Conservation (phyloP, 2,888 invertebrate species). For the Andrena dorsata region DNA sequence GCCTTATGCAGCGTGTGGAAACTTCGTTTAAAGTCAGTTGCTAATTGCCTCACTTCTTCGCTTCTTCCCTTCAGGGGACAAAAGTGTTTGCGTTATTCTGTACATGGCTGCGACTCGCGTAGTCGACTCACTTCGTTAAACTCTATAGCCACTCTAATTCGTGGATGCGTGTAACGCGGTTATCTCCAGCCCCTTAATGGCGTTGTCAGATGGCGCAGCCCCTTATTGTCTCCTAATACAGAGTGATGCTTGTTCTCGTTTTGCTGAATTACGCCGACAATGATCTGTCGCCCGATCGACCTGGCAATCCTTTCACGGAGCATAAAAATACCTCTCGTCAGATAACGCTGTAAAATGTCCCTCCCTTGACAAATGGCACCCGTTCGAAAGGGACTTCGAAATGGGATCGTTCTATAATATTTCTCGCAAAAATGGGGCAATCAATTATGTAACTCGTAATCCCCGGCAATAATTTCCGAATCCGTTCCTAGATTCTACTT, state of each 20-base stretch:
- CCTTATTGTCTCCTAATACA: constrained; percentile 51
- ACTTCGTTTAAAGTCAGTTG: constrained; percentile 1
- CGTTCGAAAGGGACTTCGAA: neutral
- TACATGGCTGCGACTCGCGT: constrained; percentile 4
- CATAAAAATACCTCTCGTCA: neutral
- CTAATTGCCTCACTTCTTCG: neutral
- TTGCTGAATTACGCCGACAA: constrained; percentile 8
- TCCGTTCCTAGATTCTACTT: neutral
- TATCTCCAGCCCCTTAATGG: constrained; percentile 53
- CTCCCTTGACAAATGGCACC: neutral
- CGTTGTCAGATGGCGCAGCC: constrained; percentile 38
- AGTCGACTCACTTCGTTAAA: constrained; percentile 47
- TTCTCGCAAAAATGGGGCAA: neutral
- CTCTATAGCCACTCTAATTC: constrained; percentile 47
- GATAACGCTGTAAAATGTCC: constrained; percentile 1
- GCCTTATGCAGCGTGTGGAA: neutral
- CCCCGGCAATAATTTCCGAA: neutral
- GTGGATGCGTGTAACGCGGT: constrained; percentile 31
- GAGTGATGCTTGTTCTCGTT: constrained; percentile 27
- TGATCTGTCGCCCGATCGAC: neutral
- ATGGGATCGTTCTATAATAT: neutral
- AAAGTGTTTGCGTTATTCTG: constrained; percentile 6
- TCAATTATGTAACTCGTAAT: neutral
- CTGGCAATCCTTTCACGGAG: neutral
- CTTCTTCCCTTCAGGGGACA: neutral